A percentile compares a stretch with the other conserved stretches of the same genome.
Evolutionary conservation across 2,888 invertebrate species (phyloP).

Genomic region (Andrena bicolor): DNA sequence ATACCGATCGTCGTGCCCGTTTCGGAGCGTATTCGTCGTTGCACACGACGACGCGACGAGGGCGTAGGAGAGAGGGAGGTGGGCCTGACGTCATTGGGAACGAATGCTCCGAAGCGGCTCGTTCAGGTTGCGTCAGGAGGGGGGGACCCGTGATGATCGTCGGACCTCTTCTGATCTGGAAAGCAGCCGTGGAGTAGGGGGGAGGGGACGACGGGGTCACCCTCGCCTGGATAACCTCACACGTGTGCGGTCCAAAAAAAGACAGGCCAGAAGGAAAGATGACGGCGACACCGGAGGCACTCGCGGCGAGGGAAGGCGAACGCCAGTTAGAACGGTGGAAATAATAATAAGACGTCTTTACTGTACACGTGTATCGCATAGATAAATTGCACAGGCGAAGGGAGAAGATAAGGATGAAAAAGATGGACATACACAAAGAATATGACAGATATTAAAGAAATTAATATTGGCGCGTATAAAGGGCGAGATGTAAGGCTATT

Average conservation of each 20-base stretch:
- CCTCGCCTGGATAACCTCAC: conserved; percentile 80
- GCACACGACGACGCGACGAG: conserved; percentile 15
- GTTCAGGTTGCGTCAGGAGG: conserved; percentile 77
- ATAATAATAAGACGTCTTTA: not conserved
- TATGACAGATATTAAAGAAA: too few relatives aligned
- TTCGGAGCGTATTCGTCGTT: conserved; percentile 43
- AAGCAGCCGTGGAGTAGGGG: conserved; percentile 61
- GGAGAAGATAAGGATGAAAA: too few relatives aligned
- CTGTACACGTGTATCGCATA: too few relatives aligned
- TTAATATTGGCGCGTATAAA: too few relatives aligned
- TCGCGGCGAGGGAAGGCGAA: not conserved
- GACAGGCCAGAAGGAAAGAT: conserved; percentile 34
- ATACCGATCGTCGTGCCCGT: conserved; percentile 39
- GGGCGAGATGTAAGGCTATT: too few relatives aligned
- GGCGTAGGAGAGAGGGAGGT: conserved; percentile 33
- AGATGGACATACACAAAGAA: too few relatives aligned
- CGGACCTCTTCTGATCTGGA: conserved; percentile 70
- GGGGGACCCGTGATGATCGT: conserved; percentile 65
- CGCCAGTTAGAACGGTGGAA: conserved; percentile 6
- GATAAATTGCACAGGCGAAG: too few relatives aligned
- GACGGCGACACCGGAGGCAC: conserved; percentile 41
- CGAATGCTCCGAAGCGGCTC: conserved; percentile 73
- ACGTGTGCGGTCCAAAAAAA: conserved; percentile 79
- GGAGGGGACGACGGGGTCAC: conserved; percentile 79
- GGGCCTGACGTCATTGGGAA: conserved; percentile 75